Evolutionary conservation across 2,113 vertebrate species (phyloP).

Genomic region (Hystrix brachyura): DNA sequence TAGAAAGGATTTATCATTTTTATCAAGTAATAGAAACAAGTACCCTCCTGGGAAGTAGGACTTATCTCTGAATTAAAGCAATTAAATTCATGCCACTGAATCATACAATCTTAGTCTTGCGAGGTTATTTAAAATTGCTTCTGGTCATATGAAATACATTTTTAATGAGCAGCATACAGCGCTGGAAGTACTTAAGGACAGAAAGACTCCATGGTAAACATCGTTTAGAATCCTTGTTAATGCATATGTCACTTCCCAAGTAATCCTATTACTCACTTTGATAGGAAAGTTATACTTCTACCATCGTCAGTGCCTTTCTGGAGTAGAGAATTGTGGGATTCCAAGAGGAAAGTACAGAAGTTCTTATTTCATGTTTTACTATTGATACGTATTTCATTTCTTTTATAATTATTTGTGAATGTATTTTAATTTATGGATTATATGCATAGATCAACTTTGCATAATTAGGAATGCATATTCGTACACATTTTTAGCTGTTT

Average conservation of each 20-base stretch:
- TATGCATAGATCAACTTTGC: not conserved
- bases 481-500: not conserved
- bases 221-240: constrained; percentile 57
- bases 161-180: constrained; percentile 72
- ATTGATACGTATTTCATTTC: not conserved
- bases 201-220: constrained; percentile 67
- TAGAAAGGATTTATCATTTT: constrained; percentile 74
- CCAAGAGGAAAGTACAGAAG: not conserved
- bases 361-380: not conserved
- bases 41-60: constrained; percentile 65
- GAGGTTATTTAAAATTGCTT: constrained; percentile 79
- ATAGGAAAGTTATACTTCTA: not conserved
- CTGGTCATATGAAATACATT: constrained; percentile 77
- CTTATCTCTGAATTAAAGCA: constrained; percentile 76
- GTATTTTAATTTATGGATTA: not conserved
- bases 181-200: constrained; percentile 67
- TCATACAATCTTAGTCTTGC: constrained; percentile 57
- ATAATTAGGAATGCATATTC: not conserved
- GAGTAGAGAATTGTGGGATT: not conserved
- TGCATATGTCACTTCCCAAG: not conserved
- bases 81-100: constrained; percentile 69
- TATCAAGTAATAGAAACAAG: constrained; percentile 76
- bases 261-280: not conserved
- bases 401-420: not conserved
- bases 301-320: not conserved